Base-by-base conservation (phyloP, 37 sponge, comb jelly and placozoan species). In the Theonella swinhoei region DNA sequence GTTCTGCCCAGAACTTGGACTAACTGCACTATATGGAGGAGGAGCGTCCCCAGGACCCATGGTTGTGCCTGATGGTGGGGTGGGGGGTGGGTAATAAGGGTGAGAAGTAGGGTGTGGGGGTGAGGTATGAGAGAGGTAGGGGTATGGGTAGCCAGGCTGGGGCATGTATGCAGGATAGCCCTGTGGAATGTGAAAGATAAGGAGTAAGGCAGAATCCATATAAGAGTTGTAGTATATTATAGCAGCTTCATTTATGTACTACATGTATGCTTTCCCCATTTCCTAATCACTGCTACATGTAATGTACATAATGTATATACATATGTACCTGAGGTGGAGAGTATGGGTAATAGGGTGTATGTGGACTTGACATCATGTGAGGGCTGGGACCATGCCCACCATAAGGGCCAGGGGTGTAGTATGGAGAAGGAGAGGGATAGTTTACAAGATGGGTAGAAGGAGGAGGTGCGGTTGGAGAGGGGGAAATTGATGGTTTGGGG, bases 141-240 rank as follows among this genome's bases (percentile, higher is more conserved):
- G 69, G 37, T 71, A 60, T 1, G 68, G 79, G 43, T 61, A 24
- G 0, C 54, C 42, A 39, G 62, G 63, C 11, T 41, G 80, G 31
- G 80, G 25, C 24, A 58, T 4, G 33, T 68, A 31, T 23, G 1
- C 35, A 9, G 61, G 76, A 3, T 31, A 75, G 34, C 61, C 14
- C 35, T 28, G 30, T 11, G 34, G 20, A 35, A 1, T 28, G 60
- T 58, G 24, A 63, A 28, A n/a, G n/a, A n/a, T n/a, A n/a, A n/a
- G n/a, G n/a, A n/a, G n/a, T n/a, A n/a, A n/a, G n/a, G n/a, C n/a
- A n/a, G n/a, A n/a, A n/a, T n/a, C n/a, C n/a, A n/a, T n/a, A n/a
- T n/a, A n/a, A n/a, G n/a, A n/a, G n/a, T n/a, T n/a, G n/a, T n/a
- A n/a, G n/a, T n/a, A n/a, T n/a, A n/a, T n/a, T n/a, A n/a, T n/a